Percentiles rank a stretch among this genome's conserved stretches.
Conservation (phyloP, 1,140 invertebrate species). For the Apis cerana region DNA sequence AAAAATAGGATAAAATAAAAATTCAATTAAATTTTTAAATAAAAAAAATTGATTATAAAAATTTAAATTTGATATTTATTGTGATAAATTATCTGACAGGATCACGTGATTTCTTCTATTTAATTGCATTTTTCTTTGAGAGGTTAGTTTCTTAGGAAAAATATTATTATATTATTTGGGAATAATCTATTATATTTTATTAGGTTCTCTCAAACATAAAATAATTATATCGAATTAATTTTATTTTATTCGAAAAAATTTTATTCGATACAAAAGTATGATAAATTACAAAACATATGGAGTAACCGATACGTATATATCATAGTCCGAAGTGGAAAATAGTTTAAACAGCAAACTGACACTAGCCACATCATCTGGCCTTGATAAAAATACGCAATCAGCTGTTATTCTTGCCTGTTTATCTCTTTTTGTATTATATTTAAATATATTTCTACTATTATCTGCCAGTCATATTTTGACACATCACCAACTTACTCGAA, state of each 20-base stretch:
- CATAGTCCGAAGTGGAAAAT: constrained; percentile 32
- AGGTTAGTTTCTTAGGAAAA: constrained; percentile 30
- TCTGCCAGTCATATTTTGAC: constrained; percentile 41
- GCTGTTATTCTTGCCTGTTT: constrained; percentile 48
- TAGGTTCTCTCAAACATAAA: not conserved
- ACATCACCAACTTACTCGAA: constrained; percentile 10
- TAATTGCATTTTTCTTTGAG: constrained; percentile 1
- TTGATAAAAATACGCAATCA: constrained; percentile 70
- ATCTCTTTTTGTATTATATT: constrained; percentile 32
- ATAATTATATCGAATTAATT: not conserved
- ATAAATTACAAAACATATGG: constrained; percentile 45
- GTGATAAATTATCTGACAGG: constrained; percentile 6
- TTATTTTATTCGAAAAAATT: not conserved
- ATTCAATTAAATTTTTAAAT: not conserved
- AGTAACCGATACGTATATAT: constrained; percentile 14
- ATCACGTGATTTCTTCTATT: constrained; percentile 46
- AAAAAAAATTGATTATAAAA: constrained; percentile 5
- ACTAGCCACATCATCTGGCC: constrained; percentile 71
- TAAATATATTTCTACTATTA: not conserved
- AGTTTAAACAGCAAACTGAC: constrained; percentile 54
- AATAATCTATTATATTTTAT: constrained; percentile 10
- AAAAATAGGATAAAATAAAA: not conserved
- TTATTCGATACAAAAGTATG: not conserved
- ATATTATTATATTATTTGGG: not conserved
- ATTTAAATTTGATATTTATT: constrained; percentile 28